These are phyloP conservation scores for Drosophila mauritiana DNA, from an alignment of 1,140 invertebrate genomes.

Conservation along the genomic window DNA sequence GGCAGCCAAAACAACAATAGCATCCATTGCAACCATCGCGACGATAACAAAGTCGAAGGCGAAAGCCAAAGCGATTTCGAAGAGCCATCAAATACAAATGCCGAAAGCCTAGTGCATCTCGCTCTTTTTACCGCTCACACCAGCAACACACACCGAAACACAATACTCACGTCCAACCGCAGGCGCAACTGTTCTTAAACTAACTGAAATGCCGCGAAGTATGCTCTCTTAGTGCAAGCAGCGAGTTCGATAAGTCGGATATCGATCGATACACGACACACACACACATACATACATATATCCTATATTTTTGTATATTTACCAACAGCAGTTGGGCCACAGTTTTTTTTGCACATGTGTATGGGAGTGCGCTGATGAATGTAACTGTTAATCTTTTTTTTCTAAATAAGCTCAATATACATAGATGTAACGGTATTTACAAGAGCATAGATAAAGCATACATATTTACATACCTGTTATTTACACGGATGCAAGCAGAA, in stretches of 20 bases:
- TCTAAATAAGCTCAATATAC: slow-evolving; percentile 21
- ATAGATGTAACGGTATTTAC: slow-evolving; percentile 36
- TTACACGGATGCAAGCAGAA: slow-evolving; percentile 28
- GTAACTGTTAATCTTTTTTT: slow-evolving; percentile 34
- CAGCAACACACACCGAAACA: too few species aligned
- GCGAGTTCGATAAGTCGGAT: slow-evolving; percentile 5
- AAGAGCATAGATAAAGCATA: slow-evolving; percentile 12
- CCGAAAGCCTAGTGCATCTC: slow-evolving; percentile 46
- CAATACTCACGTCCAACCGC: background rate
- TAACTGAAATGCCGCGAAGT: slow-evolving; percentile 36
- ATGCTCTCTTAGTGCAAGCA: slow-evolving; percentile 32
- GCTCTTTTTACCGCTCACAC: slow-evolving; percentile 1
- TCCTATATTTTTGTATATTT: slow-evolving; percentile 31
- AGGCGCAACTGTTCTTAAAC: slow-evolving; percentile 52
- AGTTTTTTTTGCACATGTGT: slow-evolving; percentile 19
- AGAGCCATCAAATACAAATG: slow-evolving; percentile 24
- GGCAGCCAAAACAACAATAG: slow-evolving; percentile 17
- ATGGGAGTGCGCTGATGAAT: slow-evolving; percentile 26
- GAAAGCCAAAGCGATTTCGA: slow-evolving; percentile 32
- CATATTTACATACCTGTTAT: slow-evolving; percentile 48
- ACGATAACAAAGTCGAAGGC: slow-evolving; percentile 25
- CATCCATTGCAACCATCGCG: slow-evolving; percentile 24
- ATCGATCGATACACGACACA: slow-evolving; percentile 11
- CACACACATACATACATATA: slow-evolving; percentile 6
- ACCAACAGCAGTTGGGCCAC: slow-evolving; percentile 10